phyloP scores from a whole-genome alignment of 2,888 invertebrate species.

The Buathra laborator region DNA sequence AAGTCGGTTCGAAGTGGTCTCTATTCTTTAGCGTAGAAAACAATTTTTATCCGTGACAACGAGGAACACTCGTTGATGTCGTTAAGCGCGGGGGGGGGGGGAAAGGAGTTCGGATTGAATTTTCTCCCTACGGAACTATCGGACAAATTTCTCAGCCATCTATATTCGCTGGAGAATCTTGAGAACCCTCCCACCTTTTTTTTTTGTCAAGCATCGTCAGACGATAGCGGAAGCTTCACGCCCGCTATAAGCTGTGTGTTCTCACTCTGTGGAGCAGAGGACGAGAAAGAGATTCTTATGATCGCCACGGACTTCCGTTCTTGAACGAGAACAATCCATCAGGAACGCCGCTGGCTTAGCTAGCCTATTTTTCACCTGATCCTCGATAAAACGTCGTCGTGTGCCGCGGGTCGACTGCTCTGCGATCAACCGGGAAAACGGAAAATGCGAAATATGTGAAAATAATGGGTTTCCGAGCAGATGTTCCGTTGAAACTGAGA shows the following conservation, averaged over 20 bases:
- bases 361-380: conserved; percentile 67
- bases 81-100: background rate
- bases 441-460: conserved; percentile 68
- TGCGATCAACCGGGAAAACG: conserved; percentile 19
- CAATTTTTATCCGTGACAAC: conserved; percentile 18
- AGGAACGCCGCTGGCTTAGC: conserved; percentile 63
- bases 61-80: conserved; percentile 21
- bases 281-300: conserved; percentile 46
- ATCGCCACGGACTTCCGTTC: conserved; percentile 34
- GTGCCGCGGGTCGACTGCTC: conserved; percentile 26
- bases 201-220: conserved; percentile 26
- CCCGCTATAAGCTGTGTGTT: conserved; percentile 30
- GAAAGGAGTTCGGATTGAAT: conserved; percentile 29
- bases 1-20: background rate
- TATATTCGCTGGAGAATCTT: conserved; percentile 44
- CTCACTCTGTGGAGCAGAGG: background rate
- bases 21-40: background rate
- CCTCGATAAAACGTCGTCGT: conserved; percentile 60
- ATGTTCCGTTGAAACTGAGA: conserved; percentile 65
- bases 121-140: conserved; percentile 18
- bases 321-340: conserved; percentile 63
- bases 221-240: conserved; percentile 25
- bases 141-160: conserved; percentile 54
- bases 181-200: background rate
- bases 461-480: conserved; percentile 73